These are phyloP conservation scores for Lasiurus borealis DNA, from an alignment of 2,113 vertebrate species.

Conservation along the genomic window DNA sequence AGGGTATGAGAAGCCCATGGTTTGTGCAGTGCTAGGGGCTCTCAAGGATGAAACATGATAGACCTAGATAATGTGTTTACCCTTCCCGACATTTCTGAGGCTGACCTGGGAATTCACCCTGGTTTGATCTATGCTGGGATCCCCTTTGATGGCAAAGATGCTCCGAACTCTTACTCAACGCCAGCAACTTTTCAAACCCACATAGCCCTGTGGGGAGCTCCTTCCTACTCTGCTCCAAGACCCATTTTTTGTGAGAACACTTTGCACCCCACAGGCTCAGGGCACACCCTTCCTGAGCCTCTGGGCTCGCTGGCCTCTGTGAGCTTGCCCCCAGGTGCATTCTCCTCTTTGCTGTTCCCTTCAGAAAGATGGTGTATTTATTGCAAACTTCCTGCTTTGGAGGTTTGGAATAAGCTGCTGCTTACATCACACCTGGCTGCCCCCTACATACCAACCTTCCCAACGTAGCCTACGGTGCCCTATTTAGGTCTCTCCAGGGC, in stretches of 20 bases:
- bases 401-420: background rate
- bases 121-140: background rate
- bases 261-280: background rate
- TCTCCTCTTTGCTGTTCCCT: background rate
- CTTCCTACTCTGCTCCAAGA: background rate
- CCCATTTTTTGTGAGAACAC: background rate
- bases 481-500: background rate
- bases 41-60: background rate
- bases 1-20: background rate
- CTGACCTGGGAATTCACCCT: no score
- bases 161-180: background rate
- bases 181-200: background rate
- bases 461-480: background rate
- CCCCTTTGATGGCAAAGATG: background rate
- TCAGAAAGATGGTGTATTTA: background rate
- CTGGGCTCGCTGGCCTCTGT: fast-evolving
- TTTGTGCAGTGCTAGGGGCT: background rate
- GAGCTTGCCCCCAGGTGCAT: no score
- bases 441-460: no score
- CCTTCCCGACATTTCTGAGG: background rate
- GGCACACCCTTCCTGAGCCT: background rate
- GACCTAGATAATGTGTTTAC: background rate
- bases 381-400: background rate
- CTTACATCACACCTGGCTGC: background rate
- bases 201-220: background rate